Percentiles rank a stretch among this genome's conserved stretches.
Conservation (phyloP, 37 sponge, comb jelly and placozoan genomes). For the Ephydatia muelleri region DNA sequence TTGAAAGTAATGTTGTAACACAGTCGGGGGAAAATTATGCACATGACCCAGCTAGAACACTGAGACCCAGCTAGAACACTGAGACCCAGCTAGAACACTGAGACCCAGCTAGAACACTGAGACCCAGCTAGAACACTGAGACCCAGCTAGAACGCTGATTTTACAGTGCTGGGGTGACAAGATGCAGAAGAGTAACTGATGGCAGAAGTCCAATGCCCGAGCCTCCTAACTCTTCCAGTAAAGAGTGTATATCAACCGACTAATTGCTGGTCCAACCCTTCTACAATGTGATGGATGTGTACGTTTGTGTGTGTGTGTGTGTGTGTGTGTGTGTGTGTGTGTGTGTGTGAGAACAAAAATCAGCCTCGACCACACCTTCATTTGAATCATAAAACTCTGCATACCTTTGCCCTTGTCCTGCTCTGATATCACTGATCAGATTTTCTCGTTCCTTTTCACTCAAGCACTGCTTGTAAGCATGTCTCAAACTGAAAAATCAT, state of each 20-base stretch:
- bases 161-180: too few species aligned
- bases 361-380: neutral
- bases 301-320: neutral
- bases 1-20: too few species aligned
- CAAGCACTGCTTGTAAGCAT: constrained; percentile 44
- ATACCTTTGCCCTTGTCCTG: constrained; percentile 32
- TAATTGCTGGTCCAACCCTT: constrained; percentile 27
- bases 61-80: too few species aligned
- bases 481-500: constrained; percentile 42
- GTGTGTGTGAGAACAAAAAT: neutral
- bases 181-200: too few species aligned
- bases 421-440: constrained; percentile 20
- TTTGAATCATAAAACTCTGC: neutral
- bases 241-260: constrained; percentile 27
- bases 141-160: too few species aligned
- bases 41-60: too few species aligned
- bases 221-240: constrained; percentile 42
- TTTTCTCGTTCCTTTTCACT: constrained; percentile 33
- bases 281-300: too few species aligned
- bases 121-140: too few species aligned
- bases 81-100: too few species aligned
- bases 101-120: too few species aligned
- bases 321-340: neutral
- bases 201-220: neutral
- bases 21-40: too few species aligned